Percentiles rank a stretch among this genome's conserved stretches.
phyloP scores from a whole-genome alignment of 2,888 invertebrate genomes.

The Agrochola circellaris region DNA sequence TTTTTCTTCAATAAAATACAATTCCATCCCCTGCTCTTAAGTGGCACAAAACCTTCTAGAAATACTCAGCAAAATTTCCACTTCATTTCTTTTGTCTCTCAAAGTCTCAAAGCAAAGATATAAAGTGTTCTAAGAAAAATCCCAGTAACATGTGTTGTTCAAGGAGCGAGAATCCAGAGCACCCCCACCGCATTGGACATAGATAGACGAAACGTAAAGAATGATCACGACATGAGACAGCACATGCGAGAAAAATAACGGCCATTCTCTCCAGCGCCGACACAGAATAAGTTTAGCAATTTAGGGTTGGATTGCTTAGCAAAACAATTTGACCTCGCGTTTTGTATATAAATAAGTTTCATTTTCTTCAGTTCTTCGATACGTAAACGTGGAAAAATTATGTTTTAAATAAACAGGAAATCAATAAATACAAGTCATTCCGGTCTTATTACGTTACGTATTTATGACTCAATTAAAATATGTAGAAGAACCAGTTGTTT shows the following conservation, averaged over 20 bases:
- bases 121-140: conserved; percentile 57
- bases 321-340: conserved; percentile 46
- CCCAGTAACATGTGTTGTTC: conserved; percentile 65
- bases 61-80: conserved; percentile 48
- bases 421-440: conserved; percentile 11
- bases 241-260: conserved; percentile 83
- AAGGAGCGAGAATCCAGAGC: conserved; percentile 47
- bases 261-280: conserved; percentile 71
- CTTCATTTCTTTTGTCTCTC: conserved; percentile 57
- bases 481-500: conserved; percentile 4
- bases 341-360: conserved; percentile 27
- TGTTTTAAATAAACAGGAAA: not conserved
- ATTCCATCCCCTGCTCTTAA: conserved; percentile 1
- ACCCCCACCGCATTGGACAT: conserved; percentile 63
- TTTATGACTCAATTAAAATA: conserved; percentile 17
- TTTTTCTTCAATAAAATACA: conserved; percentile 7
- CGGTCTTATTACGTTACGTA: not conserved
- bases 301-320: conserved; percentile 77
- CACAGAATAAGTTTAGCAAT: conserved; percentile 77
- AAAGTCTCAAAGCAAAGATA: conserved; percentile 50
- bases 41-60: conserved; percentile 7
- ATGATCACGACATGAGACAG: conserved; percentile 88
- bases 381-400: not conserved
- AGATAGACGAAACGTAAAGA: conserved; percentile 87
- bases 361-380: conserved; percentile 21